These are phyloP conservation scores for Salpingus planirostris DNA, from an alignment of 2,888 invertebrate species.

Conservation along the genomic window DNA sequence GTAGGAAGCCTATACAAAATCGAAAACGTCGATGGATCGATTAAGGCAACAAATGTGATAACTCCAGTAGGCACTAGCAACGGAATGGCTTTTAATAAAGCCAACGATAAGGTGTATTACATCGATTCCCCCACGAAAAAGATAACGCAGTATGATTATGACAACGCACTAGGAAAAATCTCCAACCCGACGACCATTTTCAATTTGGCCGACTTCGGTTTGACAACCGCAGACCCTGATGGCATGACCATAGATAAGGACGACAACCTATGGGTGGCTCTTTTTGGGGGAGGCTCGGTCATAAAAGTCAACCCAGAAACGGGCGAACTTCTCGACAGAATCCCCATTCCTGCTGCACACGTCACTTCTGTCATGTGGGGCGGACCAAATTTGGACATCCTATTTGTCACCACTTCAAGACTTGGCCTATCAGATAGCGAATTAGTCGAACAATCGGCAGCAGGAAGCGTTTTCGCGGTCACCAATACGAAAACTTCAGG, in stretches of 20 bases:
- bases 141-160: constrained; percentile 60
- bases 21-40: constrained; percentile 16
- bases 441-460: constrained; percentile 36
- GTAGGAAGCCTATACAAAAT: constrained; percentile 52
- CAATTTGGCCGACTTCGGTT: constrained; percentile 10
- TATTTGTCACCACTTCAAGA: constrained; percentile 54
- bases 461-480: constrained; percentile 42
- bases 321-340: constrained; percentile 39
- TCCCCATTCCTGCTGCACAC: constrained; percentile 48
- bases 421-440: no score
- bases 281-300: constrained; percentile 54
- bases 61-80: constrained; percentile 56
- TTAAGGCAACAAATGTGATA: no score
- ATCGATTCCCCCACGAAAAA: constrained; percentile 59
- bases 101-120: constrained; percentile 62
- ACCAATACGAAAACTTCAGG: constrained; percentile 31
- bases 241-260: constrained; percentile 66
- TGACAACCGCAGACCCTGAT: constrained; percentile 13
- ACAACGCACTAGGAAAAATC: constrained; percentile 46
- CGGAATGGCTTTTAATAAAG: constrained; percentile 63
- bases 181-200: constrained; percentile 21
- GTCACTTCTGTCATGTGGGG: constrained; percentile 58
- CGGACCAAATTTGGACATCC: constrained; percentile 48
- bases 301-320: constrained; percentile 42
- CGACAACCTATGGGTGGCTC: constrained; percentile 67